Base-by-base conservation (phyloP, 2,888 invertebrate species). In the Diaphora mendica region DNA sequence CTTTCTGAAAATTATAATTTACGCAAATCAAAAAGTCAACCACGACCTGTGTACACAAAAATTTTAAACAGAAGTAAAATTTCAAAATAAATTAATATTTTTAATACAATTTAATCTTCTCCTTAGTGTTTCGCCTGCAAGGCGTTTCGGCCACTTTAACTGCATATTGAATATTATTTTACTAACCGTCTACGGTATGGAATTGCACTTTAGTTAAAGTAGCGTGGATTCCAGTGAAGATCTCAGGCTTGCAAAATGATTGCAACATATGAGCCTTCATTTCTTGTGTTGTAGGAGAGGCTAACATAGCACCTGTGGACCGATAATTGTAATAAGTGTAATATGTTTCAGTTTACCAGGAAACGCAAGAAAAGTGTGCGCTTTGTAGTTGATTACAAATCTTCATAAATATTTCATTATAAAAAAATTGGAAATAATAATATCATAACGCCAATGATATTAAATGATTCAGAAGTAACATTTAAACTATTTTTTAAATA, bases 191-290 rank as follows among this genome's bases (percentile, higher is more conserved):
- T 11, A 72, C 7, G 7, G 72, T 30, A 64, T 51, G 26, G 2
- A 26, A 72, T n/a, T 68, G 42, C 5, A 64, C 72, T 64, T 48
- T 68, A 13, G 68, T 64, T 15, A 72, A 64, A 0, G 26, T 51
- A 15, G 68, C 35, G 15, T 72, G 72, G 1, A 72, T 68, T 15
- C 72, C 72, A 26, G 72, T 72, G 23, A 72, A 68, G 62, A 72
- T 64, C 11, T 72, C 17, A 20, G 42, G 39, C 1, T 72, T 68
- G 30, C 71, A 65, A 59, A 62, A 42, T 33, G 33, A 39, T n/a
- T 62, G 20, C 62, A 68, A 33, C 72, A 72, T 72, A 26, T 20
- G 8, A 23, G 44, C 23, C 9, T n/a, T 59, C 1, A 72, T 67
- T 48, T 68, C 48, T 0, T 17, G 2, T 26, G 72, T 48, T 1